These are phyloP conservation scores for Gallinago solitaria DNA, from an alignment of 2,797 vertebrate genomes.

Conservation along the genomic window DNA sequence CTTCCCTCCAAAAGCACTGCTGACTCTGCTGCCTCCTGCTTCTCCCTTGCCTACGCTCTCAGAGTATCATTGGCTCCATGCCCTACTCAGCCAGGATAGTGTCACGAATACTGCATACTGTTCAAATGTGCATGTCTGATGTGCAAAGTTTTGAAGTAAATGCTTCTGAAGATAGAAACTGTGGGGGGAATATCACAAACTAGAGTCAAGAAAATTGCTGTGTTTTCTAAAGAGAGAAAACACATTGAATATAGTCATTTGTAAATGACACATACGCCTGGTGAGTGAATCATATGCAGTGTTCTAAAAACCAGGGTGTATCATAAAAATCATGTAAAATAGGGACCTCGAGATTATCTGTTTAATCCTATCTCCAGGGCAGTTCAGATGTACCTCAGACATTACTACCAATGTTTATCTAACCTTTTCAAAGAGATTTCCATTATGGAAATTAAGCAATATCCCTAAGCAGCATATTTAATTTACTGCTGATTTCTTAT, in stretches of 20 bases:
- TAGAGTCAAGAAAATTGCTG: constrained; percentile 23
- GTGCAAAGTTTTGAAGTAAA: constrained; percentile 14
- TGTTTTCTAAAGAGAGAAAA: constrained; percentile 36
- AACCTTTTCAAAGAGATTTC: background rate
- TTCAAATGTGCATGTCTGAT: constrained; percentile 41
- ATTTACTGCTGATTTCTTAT: background rate
- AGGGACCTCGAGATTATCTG: background rate
- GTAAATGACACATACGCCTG: background rate
- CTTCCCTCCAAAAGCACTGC: background rate
- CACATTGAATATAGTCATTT: constrained; percentile 29
- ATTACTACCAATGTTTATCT: background rate
- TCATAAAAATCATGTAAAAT: background rate
- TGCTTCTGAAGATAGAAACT: constrained; percentile 37
- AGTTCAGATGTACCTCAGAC: background rate
- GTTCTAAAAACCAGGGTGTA: background rate
- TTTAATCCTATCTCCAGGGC: background rate
- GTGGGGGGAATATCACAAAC: background rate
- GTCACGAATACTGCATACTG: constrained; percentile 49
- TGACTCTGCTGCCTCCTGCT: constrained; percentile 31
- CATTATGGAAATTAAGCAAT: background rate
- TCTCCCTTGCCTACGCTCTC: background rate
- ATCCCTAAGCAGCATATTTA: background rate
- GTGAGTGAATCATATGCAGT: background rate
- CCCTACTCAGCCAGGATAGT: background rate
- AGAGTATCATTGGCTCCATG: background rate